phyloP scores from a whole-genome alignment of 2,113 vertebrate species.

The Neotoma lepida region DNA sequence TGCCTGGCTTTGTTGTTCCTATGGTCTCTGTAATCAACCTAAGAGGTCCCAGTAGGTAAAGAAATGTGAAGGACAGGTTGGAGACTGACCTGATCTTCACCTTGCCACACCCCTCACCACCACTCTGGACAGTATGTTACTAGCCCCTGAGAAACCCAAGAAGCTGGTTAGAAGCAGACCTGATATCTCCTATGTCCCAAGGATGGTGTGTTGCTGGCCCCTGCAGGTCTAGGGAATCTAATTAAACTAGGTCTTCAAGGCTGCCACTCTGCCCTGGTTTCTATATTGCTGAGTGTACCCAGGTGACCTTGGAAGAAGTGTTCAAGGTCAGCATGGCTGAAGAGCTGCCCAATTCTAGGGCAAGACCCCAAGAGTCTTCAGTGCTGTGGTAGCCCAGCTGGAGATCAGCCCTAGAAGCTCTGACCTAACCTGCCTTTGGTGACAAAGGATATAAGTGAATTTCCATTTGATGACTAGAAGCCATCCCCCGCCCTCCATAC shows the following conservation, averaged over 20 bases:
- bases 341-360: background rate
- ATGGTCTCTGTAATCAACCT: background rate
- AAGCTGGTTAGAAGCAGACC: background rate
- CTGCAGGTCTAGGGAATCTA: background rate
- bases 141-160: background rate
- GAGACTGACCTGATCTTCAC: background rate
- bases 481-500: background rate
- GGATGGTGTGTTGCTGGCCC: background rate
- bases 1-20: background rate
- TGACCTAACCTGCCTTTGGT: background rate
- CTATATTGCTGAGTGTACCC: background rate
- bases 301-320: background rate
- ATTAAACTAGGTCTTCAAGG: background rate
- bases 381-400: background rate
- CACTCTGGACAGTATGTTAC: background rate
- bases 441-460: background rate
- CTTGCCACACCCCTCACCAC: background rate
- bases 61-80: background rate
- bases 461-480: background rate
- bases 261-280: background rate
- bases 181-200: too few relatives aligned
- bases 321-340: background rate
- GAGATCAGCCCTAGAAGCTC: background rate
- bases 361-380: background rate
- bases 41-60: background rate